These are phyloP conservation scores for Anniella stebbinsi DNA, from an alignment of 2,797 vertebrate species.

Conservation along the genomic window DNA sequence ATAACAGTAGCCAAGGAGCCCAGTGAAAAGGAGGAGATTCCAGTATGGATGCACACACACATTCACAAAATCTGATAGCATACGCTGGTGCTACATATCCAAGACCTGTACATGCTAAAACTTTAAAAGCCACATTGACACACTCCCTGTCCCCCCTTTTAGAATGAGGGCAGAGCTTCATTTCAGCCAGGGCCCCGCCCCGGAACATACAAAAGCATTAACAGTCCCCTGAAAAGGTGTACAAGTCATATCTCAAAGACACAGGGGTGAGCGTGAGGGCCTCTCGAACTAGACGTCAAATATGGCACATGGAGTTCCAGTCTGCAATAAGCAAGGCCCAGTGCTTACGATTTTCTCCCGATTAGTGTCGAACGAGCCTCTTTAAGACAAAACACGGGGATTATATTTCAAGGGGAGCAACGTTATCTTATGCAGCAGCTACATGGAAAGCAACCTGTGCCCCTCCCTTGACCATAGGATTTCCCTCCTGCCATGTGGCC, in stretches of 20 bases:
- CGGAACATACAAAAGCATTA: not conserved
- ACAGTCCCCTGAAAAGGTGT: not conserved
- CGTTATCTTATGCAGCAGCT: rapidly evolving
- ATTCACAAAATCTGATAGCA: not conserved
- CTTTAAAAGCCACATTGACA: not conserved
- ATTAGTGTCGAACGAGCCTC: rapidly evolving
- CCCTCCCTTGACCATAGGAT: not conserved
- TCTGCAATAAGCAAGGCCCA: rapidly evolving
- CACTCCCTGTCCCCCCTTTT: too few species aligned
- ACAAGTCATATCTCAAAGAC: too few species aligned
- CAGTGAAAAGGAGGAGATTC: constrained; percentile 21
- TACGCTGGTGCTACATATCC: constrained; percentile 30
- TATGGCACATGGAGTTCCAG: not conserved
- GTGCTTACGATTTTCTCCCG: rapidly evolving
- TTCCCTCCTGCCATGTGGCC: too few species aligned
- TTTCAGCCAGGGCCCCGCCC: not conserved
- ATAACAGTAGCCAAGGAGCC: constrained; percentile 15
- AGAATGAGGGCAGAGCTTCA: not conserved
- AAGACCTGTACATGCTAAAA: constrained; percentile 25
- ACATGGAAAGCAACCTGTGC: rapidly evolving
- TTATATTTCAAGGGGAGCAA: rapidly evolving
- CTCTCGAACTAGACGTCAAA: not conserved
- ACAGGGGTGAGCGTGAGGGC: too few species aligned
- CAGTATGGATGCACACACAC: constrained; percentile 26
- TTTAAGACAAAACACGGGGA: not conserved